Base-by-base conservation (phyloP, 64 coral and sea anemone genomes). In the Exaiptasia diaphana region DNA sequence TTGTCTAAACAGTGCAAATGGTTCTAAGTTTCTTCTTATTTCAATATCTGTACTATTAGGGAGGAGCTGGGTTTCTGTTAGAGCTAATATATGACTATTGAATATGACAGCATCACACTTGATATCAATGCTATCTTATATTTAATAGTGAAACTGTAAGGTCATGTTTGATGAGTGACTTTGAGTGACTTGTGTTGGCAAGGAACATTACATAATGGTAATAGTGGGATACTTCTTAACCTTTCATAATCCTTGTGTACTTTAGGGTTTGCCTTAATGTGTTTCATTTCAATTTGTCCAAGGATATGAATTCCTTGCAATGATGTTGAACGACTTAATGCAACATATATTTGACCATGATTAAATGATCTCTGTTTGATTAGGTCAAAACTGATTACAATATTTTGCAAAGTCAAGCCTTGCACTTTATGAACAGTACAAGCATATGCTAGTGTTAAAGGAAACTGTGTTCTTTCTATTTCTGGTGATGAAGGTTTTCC, bases 261-360 rank as follows among this genome's bases (percentile, higher is more conserved):
- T 58, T 42, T 92, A 86, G 81, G 81, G 73, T 91, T 78, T 85
- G 89, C 81, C 63, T 73, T 85, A 11, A 91, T 64, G 52, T 86
- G 75, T 73, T 86, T 92, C 21, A 40, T 92, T 79, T 79, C 90
- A 86, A 86, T 78, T 39, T 78, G 73, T 6, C 90, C 90, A 78
- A 92, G 81, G 74, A 86, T 64, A 74, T 80, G 64, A 72, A 92
- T 58, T 68, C 82, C 75, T 80, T 86, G 80, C 6, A 91, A 67
- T 57, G 89, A 61, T 32, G 76, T 87, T 87, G 90, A 50, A 5
- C 76, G 76, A 13, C 83, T 87, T 70, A 92, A 43, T 71, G 81
- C 81, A 6, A 93, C 78, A 82, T 93, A 87, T 73, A 93, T 75
- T 74, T 92, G 89, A n/a, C 89, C 89, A 86, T 85, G 86, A 67